phyloP scores from a whole-genome alignment of 2,888 invertebrate genomes.

The Pogonocherus hispidulus region DNA sequence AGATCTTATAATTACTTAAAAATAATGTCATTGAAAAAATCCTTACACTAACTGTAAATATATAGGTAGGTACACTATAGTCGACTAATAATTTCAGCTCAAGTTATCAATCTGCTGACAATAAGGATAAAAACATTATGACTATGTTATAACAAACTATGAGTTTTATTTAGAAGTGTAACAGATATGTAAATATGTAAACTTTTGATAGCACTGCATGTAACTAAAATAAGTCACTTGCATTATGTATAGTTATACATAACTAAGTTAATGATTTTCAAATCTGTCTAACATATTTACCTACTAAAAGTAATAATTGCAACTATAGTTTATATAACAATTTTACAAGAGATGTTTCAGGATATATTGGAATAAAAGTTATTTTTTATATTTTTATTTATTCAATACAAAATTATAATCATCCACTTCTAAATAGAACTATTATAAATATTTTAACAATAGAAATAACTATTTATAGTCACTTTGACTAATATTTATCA shows the following conservation, averaged over 20 bases:
- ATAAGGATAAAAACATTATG: constrained; percentile 37
- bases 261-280: too few species aligned
- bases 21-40: constrained; percentile 51
- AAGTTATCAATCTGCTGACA: neutral
- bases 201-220: too few species aligned
- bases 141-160: constrained; percentile 46
- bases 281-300: too few species aligned
- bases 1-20: constrained; percentile 43
- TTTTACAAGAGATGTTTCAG: too few species aligned
- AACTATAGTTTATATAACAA: too few species aligned
- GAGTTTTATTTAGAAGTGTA: constrained; percentile 41
- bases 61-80: constrained; percentile 54
- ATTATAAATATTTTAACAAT: constrained; percentile 33
- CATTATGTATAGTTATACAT: too few species aligned
- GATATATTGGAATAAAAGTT: too few species aligned
- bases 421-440: constrained; percentile 14
- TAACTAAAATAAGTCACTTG: too few species aligned
- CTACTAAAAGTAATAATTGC: too few species aligned
- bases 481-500: constrained; percentile 54
- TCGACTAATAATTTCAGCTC: constrained; percentile 47
- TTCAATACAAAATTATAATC: too few species aligned
- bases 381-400: too few species aligned
- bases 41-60: constrained; percentile 26
- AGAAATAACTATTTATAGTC: constrained; percentile 49
- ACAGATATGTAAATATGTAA: too few species aligned